Percentiles rank a stretch among this genome's conserved stretches.
Conservation (phyloP, 2,797 vertebrate species). For the Pangasius krempfi region DNA sequence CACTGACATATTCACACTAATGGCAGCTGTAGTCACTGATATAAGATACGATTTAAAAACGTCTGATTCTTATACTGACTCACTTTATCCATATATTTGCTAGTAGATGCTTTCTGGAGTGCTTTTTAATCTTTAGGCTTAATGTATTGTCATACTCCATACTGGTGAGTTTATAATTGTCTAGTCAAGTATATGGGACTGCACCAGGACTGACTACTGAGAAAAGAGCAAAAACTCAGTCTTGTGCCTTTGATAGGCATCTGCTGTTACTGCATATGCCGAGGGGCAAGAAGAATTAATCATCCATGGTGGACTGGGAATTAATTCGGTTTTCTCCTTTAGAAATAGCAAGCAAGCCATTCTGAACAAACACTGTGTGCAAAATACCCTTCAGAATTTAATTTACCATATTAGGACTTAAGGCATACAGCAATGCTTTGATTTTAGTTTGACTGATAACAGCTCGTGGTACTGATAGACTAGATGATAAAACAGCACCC, state of each 20-base stretch:
- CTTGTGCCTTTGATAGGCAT: conserved; percentile 30
- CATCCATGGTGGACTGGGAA: not conserved
- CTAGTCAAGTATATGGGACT: conserved; percentile 6
- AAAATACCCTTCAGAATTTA: not conserved
- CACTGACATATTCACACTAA: not conserved
- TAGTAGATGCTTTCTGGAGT: not conserved
- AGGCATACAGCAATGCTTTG: not conserved
- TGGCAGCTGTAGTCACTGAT: not conserved
- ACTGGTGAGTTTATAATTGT: not conserved
- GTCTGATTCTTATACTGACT: not conserved
- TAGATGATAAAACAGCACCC: conserved; percentile 6
- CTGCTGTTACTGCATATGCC: conserved; percentile 13
- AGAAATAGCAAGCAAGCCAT: not conserved
- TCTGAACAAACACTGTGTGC: not conserved
- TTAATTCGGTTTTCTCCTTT: not conserved
- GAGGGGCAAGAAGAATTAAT: conserved; percentile 20
- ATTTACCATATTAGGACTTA: conserved; percentile 9
- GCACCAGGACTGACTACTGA: conserved; percentile 5
- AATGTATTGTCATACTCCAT: not conserved
- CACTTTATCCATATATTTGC: not conserved
- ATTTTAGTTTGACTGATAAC: not conserved
- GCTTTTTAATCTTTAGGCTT: not conserved
- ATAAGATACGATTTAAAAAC: not conserved
- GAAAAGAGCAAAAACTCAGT: conserved; percentile 18
- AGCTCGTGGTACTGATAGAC: not conserved